These are phyloP conservation scores for Camponotus vicinus DNA, from an alignment of 1,140 invertebrate genomes.

Conservation along the genomic window DNA sequence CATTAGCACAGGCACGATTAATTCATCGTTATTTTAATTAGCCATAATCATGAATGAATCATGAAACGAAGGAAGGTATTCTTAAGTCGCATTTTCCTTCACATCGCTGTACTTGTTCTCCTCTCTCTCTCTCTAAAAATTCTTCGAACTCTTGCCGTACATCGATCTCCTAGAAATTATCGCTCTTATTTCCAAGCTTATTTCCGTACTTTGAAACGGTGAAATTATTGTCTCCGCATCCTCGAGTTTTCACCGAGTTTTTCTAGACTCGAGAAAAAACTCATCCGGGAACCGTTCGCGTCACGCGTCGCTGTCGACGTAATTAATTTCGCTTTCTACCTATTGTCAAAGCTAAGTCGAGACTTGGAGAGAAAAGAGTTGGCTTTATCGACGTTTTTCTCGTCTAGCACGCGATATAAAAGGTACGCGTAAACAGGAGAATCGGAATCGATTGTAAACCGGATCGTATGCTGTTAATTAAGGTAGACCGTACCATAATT, in stretches of 20 bases:
- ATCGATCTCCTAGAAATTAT: slow-evolving; percentile 74
- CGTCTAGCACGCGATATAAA: slow-evolving; percentile 6
- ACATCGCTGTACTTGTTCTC: neutral
- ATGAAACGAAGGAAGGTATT: slow-evolving; percentile 5
- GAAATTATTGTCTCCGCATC: slow-evolving; percentile 69
- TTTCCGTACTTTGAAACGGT: slow-evolving; percentile 73
- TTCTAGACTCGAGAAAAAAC: slow-evolving; percentile 22
- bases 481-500: neutral
- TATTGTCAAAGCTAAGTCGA: slow-evolving; percentile 33
- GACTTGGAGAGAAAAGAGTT: slow-evolving; percentile 20
- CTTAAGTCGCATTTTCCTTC: neutral
- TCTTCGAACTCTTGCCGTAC: too few relatives aligned
- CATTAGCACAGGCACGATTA: neutral
- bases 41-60: neutral
- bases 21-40: slow-evolving; percentile 43
- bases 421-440: neutral
- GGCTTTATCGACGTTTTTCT: slow-evolving; percentile 9
- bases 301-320: slow-evolving; percentile 54
- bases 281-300: slow-evolving; percentile 59
- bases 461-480: slow-evolving; percentile 13
- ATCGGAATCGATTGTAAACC: slow-evolving; percentile 15
- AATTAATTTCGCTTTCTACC: slow-evolving; percentile 58
- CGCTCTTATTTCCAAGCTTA: slow-evolving; percentile 79
- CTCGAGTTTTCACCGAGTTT: slow-evolving; percentile 35
- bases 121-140: neutral